Evolutionary conservation across 1,140 invertebrate species (phyloP).

Genomic region (Macrosteles quadrilineatus): DNA sequence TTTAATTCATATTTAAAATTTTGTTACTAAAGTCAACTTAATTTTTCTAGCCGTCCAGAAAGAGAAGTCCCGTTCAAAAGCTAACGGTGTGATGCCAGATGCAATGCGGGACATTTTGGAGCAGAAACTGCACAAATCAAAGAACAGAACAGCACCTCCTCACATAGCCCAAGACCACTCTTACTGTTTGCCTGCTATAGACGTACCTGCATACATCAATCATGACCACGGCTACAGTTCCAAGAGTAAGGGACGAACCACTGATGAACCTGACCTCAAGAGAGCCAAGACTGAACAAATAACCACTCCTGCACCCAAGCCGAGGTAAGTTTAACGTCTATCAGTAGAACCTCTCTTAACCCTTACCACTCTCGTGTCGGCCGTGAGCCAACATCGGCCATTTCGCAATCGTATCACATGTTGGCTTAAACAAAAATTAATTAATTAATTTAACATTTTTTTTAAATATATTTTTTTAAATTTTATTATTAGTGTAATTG

Average conservation of each 20-base stretch:
- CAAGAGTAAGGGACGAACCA: not conserved
- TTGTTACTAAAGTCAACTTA: too few species aligned
- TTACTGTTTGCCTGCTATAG: constrained; percentile 66
- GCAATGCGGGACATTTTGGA: constrained; percentile 1
- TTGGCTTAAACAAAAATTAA: too few species aligned
- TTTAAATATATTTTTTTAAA: too few species aligned
- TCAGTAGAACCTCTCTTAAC: too few species aligned
- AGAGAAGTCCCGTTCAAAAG: not conserved
- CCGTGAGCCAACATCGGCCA: too few species aligned
- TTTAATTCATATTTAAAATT: too few species aligned
- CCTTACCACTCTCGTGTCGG: too few species aligned
- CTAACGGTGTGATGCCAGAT: not conserved
- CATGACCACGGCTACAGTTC: constrained; percentile 53
- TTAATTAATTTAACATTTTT: too few species aligned
- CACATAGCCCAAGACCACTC: constrained; percentile 74
- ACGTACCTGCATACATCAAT: constrained; percentile 43
- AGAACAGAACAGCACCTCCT: constrained; percentile 7
- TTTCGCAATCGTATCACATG: too few species aligned
- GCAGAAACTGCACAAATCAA: not conserved
- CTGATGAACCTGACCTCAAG: not conserved
- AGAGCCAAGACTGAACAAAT: constrained; percentile 9
- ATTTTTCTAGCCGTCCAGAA: too few species aligned
- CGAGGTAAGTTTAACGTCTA: too few species aligned
- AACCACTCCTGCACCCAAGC: not conserved
- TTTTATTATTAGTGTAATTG: too few species aligned